Evolutionary conservation across 2,113 vertebrate species (phyloP).

Genomic region (Centrocercus urophasianus): DNA sequence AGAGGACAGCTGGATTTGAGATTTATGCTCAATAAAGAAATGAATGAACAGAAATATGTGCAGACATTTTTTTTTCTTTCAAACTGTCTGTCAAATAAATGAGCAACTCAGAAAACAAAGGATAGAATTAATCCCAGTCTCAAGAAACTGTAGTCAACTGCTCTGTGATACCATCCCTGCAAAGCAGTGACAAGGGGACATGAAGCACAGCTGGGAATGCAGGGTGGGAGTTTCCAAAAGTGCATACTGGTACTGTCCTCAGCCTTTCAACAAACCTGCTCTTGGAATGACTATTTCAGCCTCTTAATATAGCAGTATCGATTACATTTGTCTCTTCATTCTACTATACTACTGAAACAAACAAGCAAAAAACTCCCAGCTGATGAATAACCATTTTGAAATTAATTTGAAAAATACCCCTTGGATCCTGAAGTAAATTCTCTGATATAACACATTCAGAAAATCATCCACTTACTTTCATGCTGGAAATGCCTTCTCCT

Average conservation of each 20-base stretch:
- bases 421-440: neutral
- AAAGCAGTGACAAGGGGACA: conserved; percentile 12
- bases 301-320: conserved; percentile 17
- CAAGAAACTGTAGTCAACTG: neutral
- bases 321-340: neutral
- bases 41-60: neutral
- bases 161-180: neutral
- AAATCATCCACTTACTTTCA: neutral
- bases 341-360: neutral
- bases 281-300: neutral
- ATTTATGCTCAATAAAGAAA: neutral
- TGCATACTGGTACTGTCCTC: neutral
- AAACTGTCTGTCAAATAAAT: neutral
- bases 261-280: conserved; percentile 25
- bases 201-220: conserved; percentile 51
- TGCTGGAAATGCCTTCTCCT: neutral
- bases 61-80: neutral
- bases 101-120: neutral
- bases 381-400: neutral
- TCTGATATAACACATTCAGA: neutral
- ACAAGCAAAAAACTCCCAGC: neutral
- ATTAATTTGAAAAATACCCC: neutral
- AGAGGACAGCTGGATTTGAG: neutral
- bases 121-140: neutral
- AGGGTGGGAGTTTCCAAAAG: conserved; percentile 26